Evolutionary conservation across 2,113 vertebrate genomes (phyloP).

Genomic region (Arizona elegans): DNA sequence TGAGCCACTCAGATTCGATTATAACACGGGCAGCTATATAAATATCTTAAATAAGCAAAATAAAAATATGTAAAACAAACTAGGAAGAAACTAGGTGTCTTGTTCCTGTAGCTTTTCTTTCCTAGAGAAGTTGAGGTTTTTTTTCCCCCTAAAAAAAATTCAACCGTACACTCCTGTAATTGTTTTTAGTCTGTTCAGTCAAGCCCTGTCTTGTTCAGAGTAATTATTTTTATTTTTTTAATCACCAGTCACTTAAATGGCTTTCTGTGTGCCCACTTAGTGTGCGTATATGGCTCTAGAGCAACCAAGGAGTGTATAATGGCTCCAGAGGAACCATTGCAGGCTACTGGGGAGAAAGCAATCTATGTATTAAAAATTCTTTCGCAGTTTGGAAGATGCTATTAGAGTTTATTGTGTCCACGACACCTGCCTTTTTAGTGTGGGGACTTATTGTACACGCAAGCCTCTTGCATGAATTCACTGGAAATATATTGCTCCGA

Average conservation of each 20-base stretch:
- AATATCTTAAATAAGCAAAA: neutral
- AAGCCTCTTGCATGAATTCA: neutral
- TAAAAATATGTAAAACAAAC: neutral
- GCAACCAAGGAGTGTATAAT: constrained; percentile 58
- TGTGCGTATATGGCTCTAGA: constrained; percentile 54
- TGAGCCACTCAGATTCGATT: neutral
- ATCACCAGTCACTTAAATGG: constrained; percentile 66
- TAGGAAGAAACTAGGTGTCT: neutral
- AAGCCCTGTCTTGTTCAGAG: constrained; percentile 54
- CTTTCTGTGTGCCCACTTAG: constrained; percentile 62
- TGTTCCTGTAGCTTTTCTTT: neutral
- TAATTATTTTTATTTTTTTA: constrained; percentile 59
- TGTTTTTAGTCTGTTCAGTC: constrained; percentile 42
- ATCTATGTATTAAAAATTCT: constrained; percentile 68
- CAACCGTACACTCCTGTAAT: constrained; percentile 21
- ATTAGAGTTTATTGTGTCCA: constrained; percentile 48
- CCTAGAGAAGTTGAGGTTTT: neutral
- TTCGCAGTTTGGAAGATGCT: constrained; percentile 57
- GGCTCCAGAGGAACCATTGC: constrained; percentile 68
- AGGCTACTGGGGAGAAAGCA: constrained; percentile 56
- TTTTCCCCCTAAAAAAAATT: neutral
- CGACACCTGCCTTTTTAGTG: constrained; percentile 56
- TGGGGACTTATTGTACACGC: constrained; percentile 20
- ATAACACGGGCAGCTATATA: neutral
- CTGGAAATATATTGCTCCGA: neutral